Evolutionary conservation across 1,140 invertebrate species (phyloP), one percentile per base, ranked within the genome.

Genomic region (Adelges cooleyi): DNA sequence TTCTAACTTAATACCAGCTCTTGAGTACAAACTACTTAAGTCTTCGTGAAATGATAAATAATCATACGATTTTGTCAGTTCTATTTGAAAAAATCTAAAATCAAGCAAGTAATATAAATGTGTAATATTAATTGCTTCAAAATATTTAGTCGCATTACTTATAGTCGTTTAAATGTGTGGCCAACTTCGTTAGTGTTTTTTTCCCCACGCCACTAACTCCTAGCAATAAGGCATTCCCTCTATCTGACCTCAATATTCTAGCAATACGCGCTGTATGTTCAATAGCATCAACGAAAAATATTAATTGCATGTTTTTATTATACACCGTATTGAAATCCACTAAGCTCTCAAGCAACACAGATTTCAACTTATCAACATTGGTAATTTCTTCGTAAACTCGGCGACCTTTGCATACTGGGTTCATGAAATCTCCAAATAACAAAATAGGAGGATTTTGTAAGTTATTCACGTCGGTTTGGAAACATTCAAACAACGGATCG

Each of bases 221-320:
- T 68, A 92, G 83, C n/a, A 94, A 78, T 65, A 94, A 76, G 52
- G 84, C 88, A 76, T 92, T 90, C 73, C 86, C 90, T 69, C 87
- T 80, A 27, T 90, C 89, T 76, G 95, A 92, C 71, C 92, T 92
- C 69, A 98, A 80, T 69, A 98, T 89, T 49, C 93, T 83, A 71
- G 86, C 88, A 69, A 97, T 88, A 72, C 90, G 83, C 13, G 91
- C 93, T 66, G 96, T 81, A 80, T 96, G 93, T 77, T 96, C 92
- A 66, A 97, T 87, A 13, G 92, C 92, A 79, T 93, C 96, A 87
- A 86, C 86, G 74, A 97, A 98, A 23, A 98, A 77, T 4, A 97
- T 92, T 42, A 98, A 78, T 77, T 93, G 92, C 93, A 98, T 96
- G 3, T 67, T 36, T 46, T 56, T 48, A 59, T 33, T 42, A 4